A percentile compares a stretch with the other conserved stretches of the same genome.
These are phyloP conservation scores for Jordanella pulchra DNA, from an alignment of 2,797 vertebrate genomes.

Conservation along the genomic window DNA sequence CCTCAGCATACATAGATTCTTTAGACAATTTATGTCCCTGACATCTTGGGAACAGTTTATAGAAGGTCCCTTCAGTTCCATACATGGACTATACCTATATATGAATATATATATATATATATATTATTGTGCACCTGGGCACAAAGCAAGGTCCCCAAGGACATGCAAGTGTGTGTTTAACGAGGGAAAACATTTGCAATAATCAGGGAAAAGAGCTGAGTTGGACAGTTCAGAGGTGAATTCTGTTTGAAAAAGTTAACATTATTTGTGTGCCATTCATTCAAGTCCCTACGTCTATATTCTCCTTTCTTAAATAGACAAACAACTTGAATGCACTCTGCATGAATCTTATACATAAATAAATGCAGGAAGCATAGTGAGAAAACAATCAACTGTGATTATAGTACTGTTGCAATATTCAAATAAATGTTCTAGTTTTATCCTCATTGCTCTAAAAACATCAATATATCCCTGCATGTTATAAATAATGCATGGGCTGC, in stretches of 20 bases:
- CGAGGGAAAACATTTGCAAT: not conserved
- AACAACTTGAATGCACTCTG: not conserved
- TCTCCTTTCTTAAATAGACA: not conserved
- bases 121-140: not conserved
- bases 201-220: not conserved
- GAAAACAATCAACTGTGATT: not conserved
- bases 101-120: too few species aligned
- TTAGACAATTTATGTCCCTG: not conserved
- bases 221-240: not conserved
- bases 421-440: not conserved
- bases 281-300: not conserved
- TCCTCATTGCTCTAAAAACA: not conserved
- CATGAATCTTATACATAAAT: not conserved
- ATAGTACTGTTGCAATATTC: not conserved
- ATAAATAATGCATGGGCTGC: not conserved
- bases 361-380: not conserved
- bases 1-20: not conserved
- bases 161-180: not conserved
- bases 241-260: too few species aligned
- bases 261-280: not conserved
- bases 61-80: not conserved
- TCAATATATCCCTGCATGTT: not conserved
- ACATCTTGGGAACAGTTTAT: not conserved
- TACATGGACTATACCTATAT: too few species aligned
- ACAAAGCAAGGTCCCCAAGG: not conserved